phyloP scores from a whole-genome alignment of 2,113 vertebrate genomes.

The Halcyon senegalensis region DNA sequence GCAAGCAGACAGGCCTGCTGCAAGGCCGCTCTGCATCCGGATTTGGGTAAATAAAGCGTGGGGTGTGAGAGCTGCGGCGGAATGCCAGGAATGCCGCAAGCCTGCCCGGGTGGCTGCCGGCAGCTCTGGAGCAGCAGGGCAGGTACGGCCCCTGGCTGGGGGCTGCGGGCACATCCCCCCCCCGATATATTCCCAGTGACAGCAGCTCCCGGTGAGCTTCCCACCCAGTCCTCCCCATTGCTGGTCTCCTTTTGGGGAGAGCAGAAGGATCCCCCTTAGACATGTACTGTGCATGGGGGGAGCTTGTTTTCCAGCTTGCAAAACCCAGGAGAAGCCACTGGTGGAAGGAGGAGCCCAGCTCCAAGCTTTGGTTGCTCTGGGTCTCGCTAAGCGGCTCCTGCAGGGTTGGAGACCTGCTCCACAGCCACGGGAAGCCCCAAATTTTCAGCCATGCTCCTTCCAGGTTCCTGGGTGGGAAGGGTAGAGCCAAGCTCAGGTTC shows the following conservation, averaged over 20 bases:
- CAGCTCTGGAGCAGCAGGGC: neutral
- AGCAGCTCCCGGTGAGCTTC: neutral
- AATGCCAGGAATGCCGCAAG: constrained; percentile 60
- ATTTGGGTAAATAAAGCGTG: neutral
- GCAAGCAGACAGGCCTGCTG: neutral
- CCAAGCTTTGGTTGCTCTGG: rapidly evolving
- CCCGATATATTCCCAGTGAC: neutral
- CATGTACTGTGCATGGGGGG: rapidly evolving
- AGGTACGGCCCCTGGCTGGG: neutral
- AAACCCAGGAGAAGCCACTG: neutral
- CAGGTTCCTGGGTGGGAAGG: neutral
- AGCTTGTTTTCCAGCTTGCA: neutral
- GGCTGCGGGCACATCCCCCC: too few species aligned
- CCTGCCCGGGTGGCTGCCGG: neutral
- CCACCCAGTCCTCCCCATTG: neutral
- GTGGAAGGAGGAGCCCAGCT: neutral
- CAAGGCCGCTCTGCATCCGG: neutral
- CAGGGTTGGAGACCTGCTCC: neutral
- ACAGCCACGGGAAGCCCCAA: rapidly evolving
- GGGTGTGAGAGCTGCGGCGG: neutral
- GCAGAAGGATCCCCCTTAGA: neutral
- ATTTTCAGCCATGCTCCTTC: neutral
- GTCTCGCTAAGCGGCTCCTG: neutral
- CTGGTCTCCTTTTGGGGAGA: rapidly evolving
- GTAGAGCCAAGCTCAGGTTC: neutral